Percentiles rank a stretch among this genome's conserved stretches.
phyloP scores from a whole-genome alignment of 2,888 invertebrate species.

The Eubasilissa splendida region DNA sequence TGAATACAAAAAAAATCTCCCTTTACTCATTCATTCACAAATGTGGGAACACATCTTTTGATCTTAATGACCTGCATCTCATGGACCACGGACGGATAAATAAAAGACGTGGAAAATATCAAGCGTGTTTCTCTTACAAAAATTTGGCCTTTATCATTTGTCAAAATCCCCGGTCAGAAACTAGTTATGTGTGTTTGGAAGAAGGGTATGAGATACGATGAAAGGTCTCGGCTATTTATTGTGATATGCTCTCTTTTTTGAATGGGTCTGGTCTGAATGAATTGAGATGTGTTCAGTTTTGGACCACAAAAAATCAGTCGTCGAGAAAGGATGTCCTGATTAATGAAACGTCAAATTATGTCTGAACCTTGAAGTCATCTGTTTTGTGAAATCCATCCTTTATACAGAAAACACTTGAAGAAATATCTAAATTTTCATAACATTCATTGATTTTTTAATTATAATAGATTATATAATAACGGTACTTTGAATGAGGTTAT shows the following conservation, averaged over 20 bases:
- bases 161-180: constrained; percentile 24
- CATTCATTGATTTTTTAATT: too few relatives aligned
- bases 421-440: too few relatives aligned
- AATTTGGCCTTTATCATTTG: constrained; percentile 39
- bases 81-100: background rate
- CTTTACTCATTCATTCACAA: constrained; percentile 27
- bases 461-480: too few relatives aligned
- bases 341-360: constrained; percentile 26
- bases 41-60: constrained; percentile 26
- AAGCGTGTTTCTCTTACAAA: constrained; percentile 20
- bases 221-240: constrained; percentile 22
- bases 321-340: constrained; percentile 39
- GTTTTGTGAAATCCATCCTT: background rate
- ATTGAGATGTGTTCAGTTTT: constrained; percentile 39
- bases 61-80: constrained; percentile 31
- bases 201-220: constrained; percentile 14
- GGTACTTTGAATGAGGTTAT: too few relatives aligned
- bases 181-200: background rate
- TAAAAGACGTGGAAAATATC: constrained; percentile 20
- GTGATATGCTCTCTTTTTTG: constrained; percentile 24
- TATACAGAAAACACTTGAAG: too few relatives aligned
- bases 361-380: background rate
- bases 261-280: constrained; percentile 37
- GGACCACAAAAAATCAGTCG: constrained; percentile 21
- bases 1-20: constrained; percentile 6